Conservation (phyloP, 2,113 vertebrate species). For the Sialia sialis region DNA sequence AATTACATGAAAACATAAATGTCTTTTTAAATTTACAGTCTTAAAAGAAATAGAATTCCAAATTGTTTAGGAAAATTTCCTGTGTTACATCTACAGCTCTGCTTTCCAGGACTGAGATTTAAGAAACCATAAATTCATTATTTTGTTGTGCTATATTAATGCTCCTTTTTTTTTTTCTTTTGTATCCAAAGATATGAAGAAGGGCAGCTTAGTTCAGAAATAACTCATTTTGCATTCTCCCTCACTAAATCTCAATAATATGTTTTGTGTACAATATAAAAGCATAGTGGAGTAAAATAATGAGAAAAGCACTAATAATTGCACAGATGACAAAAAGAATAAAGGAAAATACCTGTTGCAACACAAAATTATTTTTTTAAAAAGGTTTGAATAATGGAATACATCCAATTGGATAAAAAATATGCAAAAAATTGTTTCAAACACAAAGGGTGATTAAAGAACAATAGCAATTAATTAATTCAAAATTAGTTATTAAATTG, state of each 20-base stretch:
- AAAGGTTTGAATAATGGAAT: neutral
- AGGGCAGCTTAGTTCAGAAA: neutral
- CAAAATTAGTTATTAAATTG: neutral
- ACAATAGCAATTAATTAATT: neutral
- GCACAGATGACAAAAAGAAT: neutral
- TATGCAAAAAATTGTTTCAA: neutral
- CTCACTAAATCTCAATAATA: neutral
- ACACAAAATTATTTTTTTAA: neutral
- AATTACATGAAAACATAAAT: neutral
- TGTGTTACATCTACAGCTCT: neutral
- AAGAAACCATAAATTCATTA: neutral
- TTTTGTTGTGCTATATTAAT: neutral
- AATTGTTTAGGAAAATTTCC: neutral
- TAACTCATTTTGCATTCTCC: neutral
- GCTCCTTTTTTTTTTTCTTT: neutral
- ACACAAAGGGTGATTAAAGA: neutral
- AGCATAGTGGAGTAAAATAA: neutral
- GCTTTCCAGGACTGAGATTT: neutral
- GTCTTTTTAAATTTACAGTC: neutral
- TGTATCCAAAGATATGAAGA: neutral
- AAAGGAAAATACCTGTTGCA: neutral
- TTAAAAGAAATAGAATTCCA: neutral
- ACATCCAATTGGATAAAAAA: neutral
- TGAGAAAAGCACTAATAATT: slow-evolving; percentile 7
- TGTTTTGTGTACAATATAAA: neutral